phyloP scores from a whole-genome alignment of 2,113 vertebrate genomes.

The Centropus unirufus region DNA sequence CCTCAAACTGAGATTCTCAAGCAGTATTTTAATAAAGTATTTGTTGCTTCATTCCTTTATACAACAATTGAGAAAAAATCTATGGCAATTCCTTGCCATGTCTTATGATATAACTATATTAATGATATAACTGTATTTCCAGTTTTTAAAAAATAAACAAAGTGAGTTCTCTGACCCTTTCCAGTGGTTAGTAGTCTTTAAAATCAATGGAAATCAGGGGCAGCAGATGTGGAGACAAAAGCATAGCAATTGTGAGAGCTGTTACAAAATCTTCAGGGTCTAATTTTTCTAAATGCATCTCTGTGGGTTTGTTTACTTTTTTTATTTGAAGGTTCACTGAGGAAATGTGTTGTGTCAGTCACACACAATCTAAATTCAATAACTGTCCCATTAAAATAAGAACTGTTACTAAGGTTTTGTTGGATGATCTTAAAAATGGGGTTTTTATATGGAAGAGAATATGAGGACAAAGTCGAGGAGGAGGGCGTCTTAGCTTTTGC shows the following conservation, averaged over 20 bases:
- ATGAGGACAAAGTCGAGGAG: not conserved
- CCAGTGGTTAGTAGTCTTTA: not conserved
- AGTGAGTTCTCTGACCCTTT: not conserved
- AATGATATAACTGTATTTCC: not conserved
- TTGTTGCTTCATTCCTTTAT: not conserved
- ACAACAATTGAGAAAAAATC: not conserved
- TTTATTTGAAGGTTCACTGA: not conserved
- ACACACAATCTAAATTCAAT: not conserved
- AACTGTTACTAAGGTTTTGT: not conserved
- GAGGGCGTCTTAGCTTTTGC: not conserved
- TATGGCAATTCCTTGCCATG: not conserved
- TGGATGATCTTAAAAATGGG: not conserved
- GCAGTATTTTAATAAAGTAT: not conserved
- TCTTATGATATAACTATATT: not conserved
- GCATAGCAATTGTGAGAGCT: not conserved
- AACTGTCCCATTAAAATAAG: not conserved
- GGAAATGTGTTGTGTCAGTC: not conserved
- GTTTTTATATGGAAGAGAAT: not conserved
- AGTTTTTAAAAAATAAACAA: not conserved
- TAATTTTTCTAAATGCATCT: not conserved
- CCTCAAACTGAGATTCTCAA: not conserved
- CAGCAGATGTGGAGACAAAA: not conserved
- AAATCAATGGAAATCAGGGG: not conserved
- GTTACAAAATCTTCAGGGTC: not conserved
- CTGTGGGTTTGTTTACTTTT: not conserved